These are phyloP conservation scores for Zeugodacus cucurbitae DNA, from an alignment of 1,140 invertebrate species.

Conservation along the genomic window DNA sequence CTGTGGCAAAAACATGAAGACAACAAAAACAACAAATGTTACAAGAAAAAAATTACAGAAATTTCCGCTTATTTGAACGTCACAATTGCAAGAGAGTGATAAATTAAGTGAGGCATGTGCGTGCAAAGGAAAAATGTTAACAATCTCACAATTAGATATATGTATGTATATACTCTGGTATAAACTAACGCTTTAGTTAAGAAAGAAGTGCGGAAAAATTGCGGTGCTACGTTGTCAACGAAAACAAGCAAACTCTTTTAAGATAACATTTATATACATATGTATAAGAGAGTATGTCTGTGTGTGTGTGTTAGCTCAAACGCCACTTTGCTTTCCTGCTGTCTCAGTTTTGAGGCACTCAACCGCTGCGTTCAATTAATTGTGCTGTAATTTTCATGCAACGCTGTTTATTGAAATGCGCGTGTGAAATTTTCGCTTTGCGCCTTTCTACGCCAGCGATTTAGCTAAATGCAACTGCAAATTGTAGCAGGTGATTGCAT, in stretches of 20 bases:
- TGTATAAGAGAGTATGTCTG: neutral
- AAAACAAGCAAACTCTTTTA: neutral
- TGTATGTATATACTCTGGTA: no score
- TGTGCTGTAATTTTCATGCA: conserved; percentile 15
- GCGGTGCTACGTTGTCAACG: neutral
- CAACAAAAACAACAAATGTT: neutral
- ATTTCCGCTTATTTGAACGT: neutral
- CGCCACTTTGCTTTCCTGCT: conserved; percentile 1
- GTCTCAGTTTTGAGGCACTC: neutral
- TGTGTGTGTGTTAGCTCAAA: neutral
- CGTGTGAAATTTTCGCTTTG: neutral
- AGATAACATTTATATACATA: neutral
- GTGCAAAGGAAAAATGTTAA: neutral
- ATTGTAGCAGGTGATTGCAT: neutral
- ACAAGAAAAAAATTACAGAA: neutral
- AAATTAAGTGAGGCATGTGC: neutral
- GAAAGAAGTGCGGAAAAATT: neutral
- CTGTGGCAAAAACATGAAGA: neutral
- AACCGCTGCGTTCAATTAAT: neutral
- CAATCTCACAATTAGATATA: neutral
- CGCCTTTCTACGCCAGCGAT: neutral
- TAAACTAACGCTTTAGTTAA: no score
- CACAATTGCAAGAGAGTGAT: neutral
- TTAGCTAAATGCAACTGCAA: neutral
- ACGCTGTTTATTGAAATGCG: neutral